Evolutionary conservation across 2,888 invertebrate genomes (phyloP).

Genomic region (Dilophus febrilis): DNA sequence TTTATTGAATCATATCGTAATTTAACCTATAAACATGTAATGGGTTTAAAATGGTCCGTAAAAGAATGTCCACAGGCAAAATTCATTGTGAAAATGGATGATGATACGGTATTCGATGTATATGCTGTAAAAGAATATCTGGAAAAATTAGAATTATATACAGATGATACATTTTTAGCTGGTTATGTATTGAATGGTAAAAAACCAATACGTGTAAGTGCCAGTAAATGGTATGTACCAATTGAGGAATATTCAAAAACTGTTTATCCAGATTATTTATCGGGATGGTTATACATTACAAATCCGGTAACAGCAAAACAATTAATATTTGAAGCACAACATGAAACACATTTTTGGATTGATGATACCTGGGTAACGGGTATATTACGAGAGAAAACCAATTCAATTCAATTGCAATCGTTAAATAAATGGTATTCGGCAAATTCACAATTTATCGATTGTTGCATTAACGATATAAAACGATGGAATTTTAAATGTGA

Average conservation of each 20-base stretch:
- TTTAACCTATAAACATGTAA: constrained; percentile 64
- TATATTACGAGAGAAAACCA: constrained; percentile 41
- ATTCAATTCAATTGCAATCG: constrained; percentile 35
- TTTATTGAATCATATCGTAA: constrained; percentile 63
- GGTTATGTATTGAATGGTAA: constrained; percentile 51
- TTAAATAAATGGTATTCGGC: constrained; percentile 46
- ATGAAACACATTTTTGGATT: constrained; percentile 71
- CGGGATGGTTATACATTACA: constrained; percentile 72
- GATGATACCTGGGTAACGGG: constrained; percentile 82
- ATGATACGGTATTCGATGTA: constrained; percentile 59
- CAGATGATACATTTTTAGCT: constrained; percentile 28
- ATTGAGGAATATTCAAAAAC: constrained; percentile 40
- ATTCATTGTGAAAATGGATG: constrained; percentile 64
- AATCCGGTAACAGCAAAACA: constrained; percentile 42
- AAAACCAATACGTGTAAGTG: constrained; percentile 42
- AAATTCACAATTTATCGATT: constrained; percentile 53
- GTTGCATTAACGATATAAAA: constrained; percentile 48
- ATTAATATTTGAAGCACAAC: constrained; percentile 36
- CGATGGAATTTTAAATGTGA: constrained; percentile 43
- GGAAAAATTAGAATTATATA: constrained; percentile 18
- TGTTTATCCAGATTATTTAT: constrained; percentile 56
- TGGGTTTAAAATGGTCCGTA: constrained; percentile 59
- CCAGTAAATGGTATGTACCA: constrained; percentile 69
- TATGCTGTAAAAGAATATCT: constrained; percentile 36
- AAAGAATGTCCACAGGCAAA: constrained; percentile 40